Evolutionary conservation across 1,140 invertebrate species (phyloP), one percentile per base, ranked within the genome.

Genomic region (Drosophila chauvacae): DNA sequence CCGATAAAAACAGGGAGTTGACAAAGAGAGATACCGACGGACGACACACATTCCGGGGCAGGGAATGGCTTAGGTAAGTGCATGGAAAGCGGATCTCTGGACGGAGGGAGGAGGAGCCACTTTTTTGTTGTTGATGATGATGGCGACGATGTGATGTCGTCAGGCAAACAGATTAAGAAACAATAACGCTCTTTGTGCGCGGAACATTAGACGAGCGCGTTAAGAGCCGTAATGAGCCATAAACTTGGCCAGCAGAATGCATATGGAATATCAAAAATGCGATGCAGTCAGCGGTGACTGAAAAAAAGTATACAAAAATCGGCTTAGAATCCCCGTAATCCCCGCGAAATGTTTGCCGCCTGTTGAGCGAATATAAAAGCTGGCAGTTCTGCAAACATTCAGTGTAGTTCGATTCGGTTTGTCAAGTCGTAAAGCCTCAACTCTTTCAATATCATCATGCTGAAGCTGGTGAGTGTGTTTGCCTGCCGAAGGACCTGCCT

Each of bases 201-300:
- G 47, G 18, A 55, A 64, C 60, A 62, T 84, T 84, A 81, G 82
- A 41, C 35, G 70, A 80, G 45, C 68, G 57, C 77, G 64, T 85
- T 85, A 81, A 68, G 55, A 68, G 53, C 64, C 59, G 73, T 78
- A 86, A 79, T 86, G 81, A 85, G 81, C 81, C 59, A 85, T 86
- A 81, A 83, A 79, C 57, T 72, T 68, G 65, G 56, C 58, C 53
- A 50, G 59, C 75, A 23, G 70, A 79, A 81, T 81, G 82, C 82
- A 86, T 66, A 62, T 76, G 65, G 82, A 86, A 86, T 86, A 86
- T 72, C 50, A 81, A 86, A 86, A 79, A 4, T 44, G 66, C 55
- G 41, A 61, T 84, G 81, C 80, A 83, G 55, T 61, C 77, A 51
- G 56, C 59, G 33, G 55, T 63, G 59, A 61, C 42, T 33, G 48